Evolutionary conservation across 2,797 vertebrate species (phyloP).

Genomic region (Kryptopterus vitreolus): DNA sequence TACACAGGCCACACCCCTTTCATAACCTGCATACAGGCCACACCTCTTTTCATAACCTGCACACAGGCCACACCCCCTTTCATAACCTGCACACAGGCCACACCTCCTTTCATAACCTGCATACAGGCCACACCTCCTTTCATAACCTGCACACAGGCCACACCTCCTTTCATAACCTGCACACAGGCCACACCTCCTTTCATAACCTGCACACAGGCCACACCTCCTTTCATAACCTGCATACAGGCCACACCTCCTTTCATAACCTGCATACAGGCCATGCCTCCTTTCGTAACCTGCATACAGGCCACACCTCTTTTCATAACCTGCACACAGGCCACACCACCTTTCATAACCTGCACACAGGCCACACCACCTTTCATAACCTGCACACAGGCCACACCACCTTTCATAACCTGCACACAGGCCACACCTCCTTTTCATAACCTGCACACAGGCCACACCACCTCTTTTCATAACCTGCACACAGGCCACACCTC

Average conservation of each 20-base stretch:
- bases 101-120: background rate
- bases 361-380: no score
- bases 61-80: background rate
- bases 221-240: background rate
- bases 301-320: background rate
- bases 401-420: background rate
- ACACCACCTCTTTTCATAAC: background rate
- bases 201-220: background rate
- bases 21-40: no score
- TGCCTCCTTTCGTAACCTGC: no score
- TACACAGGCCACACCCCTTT: background rate
- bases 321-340: background rate
- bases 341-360: background rate
- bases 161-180: background rate
- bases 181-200: background rate
- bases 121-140: background rate
- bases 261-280: no score
- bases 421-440: background rate
- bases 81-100: background rate
- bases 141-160: background rate
- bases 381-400: background rate
- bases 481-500: background rate
- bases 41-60: no score
- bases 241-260: background rate
- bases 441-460: no score